Percentiles rank a stretch among this genome's conserved stretches.
Conservation (phyloP, 2,888 invertebrate species). For the Hirtodrosophila cameraria region DNA sequence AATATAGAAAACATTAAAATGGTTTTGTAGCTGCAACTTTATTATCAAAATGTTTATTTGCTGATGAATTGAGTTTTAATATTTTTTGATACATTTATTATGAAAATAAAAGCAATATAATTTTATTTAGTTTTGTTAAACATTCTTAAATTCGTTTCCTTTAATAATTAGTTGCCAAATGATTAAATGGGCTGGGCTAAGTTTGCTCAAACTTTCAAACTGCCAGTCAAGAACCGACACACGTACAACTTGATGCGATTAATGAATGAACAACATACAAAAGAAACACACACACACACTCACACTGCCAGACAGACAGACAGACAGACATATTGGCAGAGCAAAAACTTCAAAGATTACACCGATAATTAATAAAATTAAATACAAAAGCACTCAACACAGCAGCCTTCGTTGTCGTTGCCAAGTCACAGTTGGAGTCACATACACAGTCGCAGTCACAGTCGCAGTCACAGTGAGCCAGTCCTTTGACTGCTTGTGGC, state of each 20-base stretch:
- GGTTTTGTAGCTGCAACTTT: no score
- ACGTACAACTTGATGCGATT: slow-evolving; percentile 50
- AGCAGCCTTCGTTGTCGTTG: slow-evolving; percentile 8
- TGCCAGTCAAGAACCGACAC: slow-evolving; percentile 20
- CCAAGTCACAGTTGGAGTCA: slow-evolving; percentile 1
- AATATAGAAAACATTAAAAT: no score
- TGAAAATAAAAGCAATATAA: no score
- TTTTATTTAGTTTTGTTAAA: no score
- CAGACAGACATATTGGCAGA: slow-evolving; percentile 8
- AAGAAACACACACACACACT: background rate
- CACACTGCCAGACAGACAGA: slow-evolving; percentile 1
- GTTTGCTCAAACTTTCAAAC: slow-evolving; percentile 38
- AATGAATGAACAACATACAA: slow-evolving; percentile 21
- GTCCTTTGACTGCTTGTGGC: background rate
- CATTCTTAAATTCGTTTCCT: no score
- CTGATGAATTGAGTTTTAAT: no score
- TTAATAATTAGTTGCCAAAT: background rate
- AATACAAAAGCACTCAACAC: slow-evolving; percentile 73
- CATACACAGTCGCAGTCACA: slow-evolving; percentile 1
- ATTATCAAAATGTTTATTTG: no score
- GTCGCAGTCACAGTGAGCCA: slow-evolving; percentile 4
- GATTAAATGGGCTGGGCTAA: slow-evolving; percentile 15
- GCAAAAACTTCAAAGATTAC: slow-evolving; percentile 70
- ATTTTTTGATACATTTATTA: no score
- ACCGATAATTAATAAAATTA: slow-evolving; percentile 78